Conservation (phyloP, 2,113 vertebrate species). For the Alexandromys fortis region DNA sequence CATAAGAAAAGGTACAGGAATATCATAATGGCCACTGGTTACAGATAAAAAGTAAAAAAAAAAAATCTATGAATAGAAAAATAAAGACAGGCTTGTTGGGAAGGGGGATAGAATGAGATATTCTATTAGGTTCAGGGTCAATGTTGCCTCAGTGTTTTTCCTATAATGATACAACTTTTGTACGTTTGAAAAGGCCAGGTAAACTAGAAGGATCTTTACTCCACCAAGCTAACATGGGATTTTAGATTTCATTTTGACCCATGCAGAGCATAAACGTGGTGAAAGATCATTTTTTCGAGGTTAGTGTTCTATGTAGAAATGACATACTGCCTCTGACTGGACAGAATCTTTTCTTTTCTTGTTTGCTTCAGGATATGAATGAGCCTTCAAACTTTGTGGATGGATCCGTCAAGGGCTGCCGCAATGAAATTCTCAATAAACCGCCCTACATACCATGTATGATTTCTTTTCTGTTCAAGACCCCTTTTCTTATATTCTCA, state of each 20-base stretch:
- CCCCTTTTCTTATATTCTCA: neutral
- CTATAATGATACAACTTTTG: neutral
- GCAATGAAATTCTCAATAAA: constrained; percentile 73
- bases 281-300: neutral
- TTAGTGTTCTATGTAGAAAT: neutral
- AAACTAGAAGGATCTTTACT: neutral
- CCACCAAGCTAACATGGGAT: too few species aligned
- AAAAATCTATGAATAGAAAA: neutral
- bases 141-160: neutral
- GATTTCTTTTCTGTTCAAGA: constrained; percentile 50
- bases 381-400: constrained; percentile 93
- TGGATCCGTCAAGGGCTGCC: constrained; percentile 87
- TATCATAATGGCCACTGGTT: neutral
- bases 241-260: neutral
- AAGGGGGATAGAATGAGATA: neutral
- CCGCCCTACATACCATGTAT: constrained; percentile 95
- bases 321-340: neutral
- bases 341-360: neutral
- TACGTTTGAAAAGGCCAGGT: neutral
- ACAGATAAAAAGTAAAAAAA: neutral
- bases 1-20: neutral
- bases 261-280: neutral
- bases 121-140: neutral
- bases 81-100: neutral
- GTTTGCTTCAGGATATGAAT: constrained; percentile 93